phyloP scores from a whole-genome alignment of 2,797 vertebrate species.

The Onychomys leucogaster region DNA sequence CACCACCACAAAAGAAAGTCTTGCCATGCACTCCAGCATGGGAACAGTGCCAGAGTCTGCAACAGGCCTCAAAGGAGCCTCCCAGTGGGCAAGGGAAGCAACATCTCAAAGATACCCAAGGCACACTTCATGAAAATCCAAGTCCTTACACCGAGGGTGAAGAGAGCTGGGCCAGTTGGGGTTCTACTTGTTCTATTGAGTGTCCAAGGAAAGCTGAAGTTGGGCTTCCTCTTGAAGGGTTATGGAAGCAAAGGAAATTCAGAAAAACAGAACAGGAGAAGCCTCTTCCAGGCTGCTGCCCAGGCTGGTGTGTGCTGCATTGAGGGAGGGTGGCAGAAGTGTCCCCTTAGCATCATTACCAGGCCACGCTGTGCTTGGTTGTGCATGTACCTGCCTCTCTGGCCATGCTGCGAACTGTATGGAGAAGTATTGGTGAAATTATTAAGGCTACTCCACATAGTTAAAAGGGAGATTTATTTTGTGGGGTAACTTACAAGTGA shows the following conservation, averaged over 20 bases:
- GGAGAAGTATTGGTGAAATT: too few species aligned
- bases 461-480: too few species aligned
- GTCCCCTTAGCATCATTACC: background rate
- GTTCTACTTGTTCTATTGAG: background rate
- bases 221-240: background rate
- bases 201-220: background rate
- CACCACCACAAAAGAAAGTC: background rate
- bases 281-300: background rate
- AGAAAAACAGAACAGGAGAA: background rate
- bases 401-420: background rate
- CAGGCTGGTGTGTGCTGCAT: background rate
- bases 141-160: background rate
- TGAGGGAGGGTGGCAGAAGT: too few species aligned
- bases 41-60: background rate
- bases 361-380: background rate
- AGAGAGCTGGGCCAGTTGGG: background rate
- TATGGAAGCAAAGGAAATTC: background rate
- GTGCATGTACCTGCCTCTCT: background rate
- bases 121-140: background rate
- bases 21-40: background rate
- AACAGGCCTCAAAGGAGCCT: background rate
- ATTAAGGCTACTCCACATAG: too few species aligned
- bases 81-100: background rate
- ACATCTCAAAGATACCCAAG: background rate
- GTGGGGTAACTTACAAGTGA: too few species aligned